Conservation (phyloP, 2,113 vertebrate genomes). For the Phrynosoma platyrhinos region DNA sequence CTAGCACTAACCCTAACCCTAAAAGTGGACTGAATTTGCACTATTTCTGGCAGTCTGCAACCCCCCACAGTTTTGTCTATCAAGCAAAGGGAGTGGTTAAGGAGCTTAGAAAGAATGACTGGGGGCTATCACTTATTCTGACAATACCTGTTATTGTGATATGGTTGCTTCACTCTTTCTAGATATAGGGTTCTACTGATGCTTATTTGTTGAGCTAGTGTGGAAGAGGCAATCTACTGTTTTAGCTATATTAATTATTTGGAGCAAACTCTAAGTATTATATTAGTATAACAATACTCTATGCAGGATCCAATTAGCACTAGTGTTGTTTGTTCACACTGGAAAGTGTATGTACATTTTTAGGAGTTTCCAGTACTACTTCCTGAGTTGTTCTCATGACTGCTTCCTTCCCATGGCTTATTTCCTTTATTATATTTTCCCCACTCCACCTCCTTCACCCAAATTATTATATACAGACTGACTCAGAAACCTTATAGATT, state of each 20-base stretch:
- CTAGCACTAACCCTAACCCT: too few species aligned
- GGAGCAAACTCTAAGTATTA: background rate
- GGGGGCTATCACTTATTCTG: too few species aligned
- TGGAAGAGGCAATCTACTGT: too few species aligned
- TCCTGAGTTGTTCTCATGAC: background rate
- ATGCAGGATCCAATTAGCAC: conserved; percentile 1
- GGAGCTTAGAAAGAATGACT: too few species aligned
- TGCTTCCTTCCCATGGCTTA: background rate
- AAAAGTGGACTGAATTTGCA: too few species aligned
- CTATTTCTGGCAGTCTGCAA: too few species aligned
- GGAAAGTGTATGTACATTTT: background rate
- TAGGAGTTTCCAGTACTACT: conserved; percentile 24
- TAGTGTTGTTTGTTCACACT: background rate
- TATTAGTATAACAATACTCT: background rate
- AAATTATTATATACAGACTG: background rate
- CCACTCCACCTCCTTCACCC: background rate
- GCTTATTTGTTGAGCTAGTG: too few species aligned
- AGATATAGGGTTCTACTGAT: too few species aligned
- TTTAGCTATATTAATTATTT: background rate
- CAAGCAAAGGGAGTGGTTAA: too few species aligned
- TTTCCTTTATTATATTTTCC: background rate
- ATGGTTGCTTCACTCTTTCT: too few species aligned
- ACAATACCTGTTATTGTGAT: too few species aligned
- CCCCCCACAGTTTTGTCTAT: too few species aligned
- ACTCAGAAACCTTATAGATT: accelerated